These are phyloP conservation scores for Caenorhabditis doughertyi DNA, from an alignment of 2,888 invertebrate species.

Conservation along the genomic window DNA sequence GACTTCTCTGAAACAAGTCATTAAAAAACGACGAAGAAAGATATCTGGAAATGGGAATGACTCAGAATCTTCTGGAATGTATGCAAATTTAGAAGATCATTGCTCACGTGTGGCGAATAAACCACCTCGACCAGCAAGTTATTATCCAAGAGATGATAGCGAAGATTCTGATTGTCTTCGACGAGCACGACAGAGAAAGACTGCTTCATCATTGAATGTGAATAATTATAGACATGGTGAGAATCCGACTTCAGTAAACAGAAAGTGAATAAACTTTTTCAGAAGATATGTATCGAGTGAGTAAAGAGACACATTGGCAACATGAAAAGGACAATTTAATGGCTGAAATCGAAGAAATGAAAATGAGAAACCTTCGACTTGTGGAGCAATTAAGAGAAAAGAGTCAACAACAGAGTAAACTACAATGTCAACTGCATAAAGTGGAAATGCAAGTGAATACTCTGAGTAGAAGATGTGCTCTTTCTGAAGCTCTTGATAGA, in stretches of 20 bases:
- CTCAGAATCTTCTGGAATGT: constrained; percentile 64
- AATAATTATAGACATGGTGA: constrained; percentile 51
- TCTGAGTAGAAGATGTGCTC: constrained; percentile 67
- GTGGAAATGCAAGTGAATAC: constrained; percentile 75
- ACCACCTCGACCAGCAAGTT: constrained; percentile 68
- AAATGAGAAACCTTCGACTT: constrained; percentile 76
- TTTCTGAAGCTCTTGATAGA: constrained; percentile 76
- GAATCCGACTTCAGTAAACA: not conserved
- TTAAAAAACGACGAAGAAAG: constrained; percentile 58
- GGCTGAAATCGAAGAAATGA: constrained; percentile 73
- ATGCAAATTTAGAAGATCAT: constrained; percentile 59
- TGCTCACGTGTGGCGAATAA: constrained; percentile 52
- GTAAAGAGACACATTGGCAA: constrained; percentile 65
- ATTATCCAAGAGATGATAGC: constrained; percentile 70
- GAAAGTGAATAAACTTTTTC: constrained; percentile 11
- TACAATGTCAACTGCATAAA: constrained; percentile 72
- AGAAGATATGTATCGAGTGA: constrained; percentile 65
- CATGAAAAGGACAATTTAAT: constrained; percentile 71
- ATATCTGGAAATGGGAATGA: constrained; percentile 65
- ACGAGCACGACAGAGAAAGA: constrained; percentile 62
- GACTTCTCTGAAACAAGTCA: constrained; percentile 45
- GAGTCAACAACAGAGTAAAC: constrained; percentile 75
- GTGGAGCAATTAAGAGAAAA: constrained; percentile 81
- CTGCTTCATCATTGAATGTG: constrained; percentile 66
- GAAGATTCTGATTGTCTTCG: constrained; percentile 67